A percentile compares a stretch with the other conserved stretches of the same genome.
phyloP scores from a whole-genome alignment of 2,113 vertebrate species.

The Lepus americanus region DNA sequence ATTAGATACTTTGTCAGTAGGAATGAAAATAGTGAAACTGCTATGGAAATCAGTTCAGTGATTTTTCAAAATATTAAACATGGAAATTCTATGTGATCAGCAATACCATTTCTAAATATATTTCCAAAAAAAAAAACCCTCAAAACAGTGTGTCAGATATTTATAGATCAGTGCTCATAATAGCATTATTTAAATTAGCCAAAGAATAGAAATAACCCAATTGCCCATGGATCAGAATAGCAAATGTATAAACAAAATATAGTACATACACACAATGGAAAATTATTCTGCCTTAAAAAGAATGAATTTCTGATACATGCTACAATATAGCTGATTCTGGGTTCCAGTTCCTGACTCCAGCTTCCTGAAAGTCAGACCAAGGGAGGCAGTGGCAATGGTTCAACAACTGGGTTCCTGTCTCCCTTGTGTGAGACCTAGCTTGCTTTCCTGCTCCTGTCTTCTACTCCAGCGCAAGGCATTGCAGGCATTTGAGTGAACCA shows the following conservation, averaged over 20 bases:
- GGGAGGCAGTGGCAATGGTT: too few species aligned
- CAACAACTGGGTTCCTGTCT: too few species aligned
- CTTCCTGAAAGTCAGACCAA: too few species aligned
- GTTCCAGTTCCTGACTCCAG: too few species aligned
- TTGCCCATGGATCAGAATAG: not conserved
- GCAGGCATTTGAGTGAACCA: too few species aligned
- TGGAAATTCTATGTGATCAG: not conserved
- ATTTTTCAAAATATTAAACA: not conserved
- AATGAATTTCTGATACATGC: not conserved
- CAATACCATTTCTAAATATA: not conserved
- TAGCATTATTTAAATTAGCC: not conserved
- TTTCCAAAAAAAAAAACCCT: slow-evolving; percentile 1
- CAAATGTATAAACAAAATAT: slow-evolving; percentile 4
- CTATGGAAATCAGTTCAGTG: not conserved
- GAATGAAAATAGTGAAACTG: not conserved
- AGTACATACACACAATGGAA: not conserved
- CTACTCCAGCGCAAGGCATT: too few species aligned
- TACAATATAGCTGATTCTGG: not conserved
- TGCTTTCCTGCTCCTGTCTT: too few species aligned
- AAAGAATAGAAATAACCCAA: slow-evolving; percentile 12
- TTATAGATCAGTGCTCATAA: not conserved
- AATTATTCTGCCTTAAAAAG: slow-evolving; percentile 12
- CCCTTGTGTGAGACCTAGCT: too few species aligned
- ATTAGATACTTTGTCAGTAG: not conserved
- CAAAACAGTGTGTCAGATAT: slow-evolving; percentile 10